A percentile compares a stretch with the other conserved stretches of the same genome.
Evolutionary conservation across 2,888 invertebrate genomes (phyloP).

Genomic region (Plagodis dolabraria): DNA sequence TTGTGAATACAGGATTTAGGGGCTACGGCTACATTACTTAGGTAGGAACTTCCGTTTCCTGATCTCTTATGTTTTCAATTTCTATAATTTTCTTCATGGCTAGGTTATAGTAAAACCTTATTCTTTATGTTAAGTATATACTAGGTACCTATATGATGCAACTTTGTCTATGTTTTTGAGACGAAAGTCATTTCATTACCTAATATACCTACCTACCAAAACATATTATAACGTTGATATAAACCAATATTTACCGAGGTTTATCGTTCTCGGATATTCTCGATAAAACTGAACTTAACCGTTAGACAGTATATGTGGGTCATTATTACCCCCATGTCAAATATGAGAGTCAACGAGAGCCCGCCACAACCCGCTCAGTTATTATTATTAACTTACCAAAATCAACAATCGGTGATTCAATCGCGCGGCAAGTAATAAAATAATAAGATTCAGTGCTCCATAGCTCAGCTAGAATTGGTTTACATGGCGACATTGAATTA

Average conservation of each 20-base stretch:
- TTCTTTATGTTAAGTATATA: background rate
- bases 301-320: constrained; percentile 32
- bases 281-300: constrained; percentile 22
- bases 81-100: too few species aligned
- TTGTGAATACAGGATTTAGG: constrained; percentile 30
- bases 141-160: background rate
- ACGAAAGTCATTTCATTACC: background rate
- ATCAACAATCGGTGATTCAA: constrained; percentile 85
- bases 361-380: constrained; percentile 63
- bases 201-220: too few species aligned
- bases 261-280: too few species aligned
- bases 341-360: constrained; percentile 34
- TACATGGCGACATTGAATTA: constrained; percentile 66
- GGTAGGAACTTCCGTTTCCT: too few species aligned
- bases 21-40: too few species aligned
- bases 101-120: too few species aligned
- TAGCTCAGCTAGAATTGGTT: constrained; percentile 53
- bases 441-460: constrained; percentile 75
- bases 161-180: background rate
- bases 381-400: constrained; percentile 83
- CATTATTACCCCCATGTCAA: constrained; percentile 24
- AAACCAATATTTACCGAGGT: too few species aligned
- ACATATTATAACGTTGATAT: too few species aligned
- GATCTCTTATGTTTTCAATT: too few species aligned
- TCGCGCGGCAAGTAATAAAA: constrained; percentile 84